Evolutionary conservation across 2,113 vertebrate genomes (phyloP).

Genomic region (Furnarius figulus): DNA sequence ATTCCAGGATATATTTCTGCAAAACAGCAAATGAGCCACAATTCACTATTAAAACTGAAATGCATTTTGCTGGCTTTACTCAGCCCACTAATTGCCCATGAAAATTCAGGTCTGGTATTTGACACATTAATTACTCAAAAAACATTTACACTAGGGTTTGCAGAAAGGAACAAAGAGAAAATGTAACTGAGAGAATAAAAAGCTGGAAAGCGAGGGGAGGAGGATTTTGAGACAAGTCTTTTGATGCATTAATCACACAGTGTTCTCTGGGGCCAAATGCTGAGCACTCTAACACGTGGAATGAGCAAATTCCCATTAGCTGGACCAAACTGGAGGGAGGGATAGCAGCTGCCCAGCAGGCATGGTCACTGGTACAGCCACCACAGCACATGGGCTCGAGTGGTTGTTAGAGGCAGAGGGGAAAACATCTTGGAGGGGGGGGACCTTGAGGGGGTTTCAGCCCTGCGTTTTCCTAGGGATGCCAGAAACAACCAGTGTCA

Average conservation of each 20-base stretch:
- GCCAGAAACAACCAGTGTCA: neutral
- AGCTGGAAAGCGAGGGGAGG: neutral
- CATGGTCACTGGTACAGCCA: neutral
- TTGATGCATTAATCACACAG: neutral
- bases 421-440: neutral
- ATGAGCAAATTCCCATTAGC: neutral
- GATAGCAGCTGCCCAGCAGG: neutral
- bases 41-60: slow-evolving; percentile 50
- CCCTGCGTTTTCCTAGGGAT: neutral
- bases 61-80: slow-evolving; percentile 50
- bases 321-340: neutral
- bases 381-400: accelerated
- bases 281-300: neutral
- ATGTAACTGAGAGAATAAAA: slow-evolving; percentile 53
- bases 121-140: slow-evolving; percentile 69
- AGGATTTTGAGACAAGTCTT: slow-evolving; percentile 10
- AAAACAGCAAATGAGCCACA: slow-evolving; percentile 46
- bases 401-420: neutral
- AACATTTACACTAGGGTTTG: slow-evolving; percentile 62
- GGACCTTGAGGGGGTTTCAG: neutral
- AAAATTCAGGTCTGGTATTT: slow-evolving; percentile 68
- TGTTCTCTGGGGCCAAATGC: neutral
- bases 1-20: slow-evolving; percentile 31
- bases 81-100: slow-evolving; percentile 65
- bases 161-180: slow-evolving; percentile 55